Conservation (phyloP, 2,888 invertebrate genomes). For the Aethes cnicana region DNA sequence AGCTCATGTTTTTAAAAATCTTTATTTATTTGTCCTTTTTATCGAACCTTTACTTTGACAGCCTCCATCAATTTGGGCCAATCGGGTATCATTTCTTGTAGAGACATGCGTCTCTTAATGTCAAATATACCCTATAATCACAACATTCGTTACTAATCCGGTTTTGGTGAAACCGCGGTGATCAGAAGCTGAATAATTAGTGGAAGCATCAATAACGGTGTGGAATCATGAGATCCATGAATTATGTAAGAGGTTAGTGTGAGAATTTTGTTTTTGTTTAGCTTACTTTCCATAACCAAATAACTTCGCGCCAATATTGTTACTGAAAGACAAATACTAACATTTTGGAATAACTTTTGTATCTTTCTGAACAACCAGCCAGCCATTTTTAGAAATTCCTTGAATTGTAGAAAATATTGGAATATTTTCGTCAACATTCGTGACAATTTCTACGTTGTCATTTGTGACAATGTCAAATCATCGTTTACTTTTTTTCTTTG, state of each 20-base stretch:
- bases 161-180: constrained; percentile 12
- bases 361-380: constrained; percentile 54
- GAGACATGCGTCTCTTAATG: constrained; percentile 86
- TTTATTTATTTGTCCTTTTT: constrained; percentile 66
- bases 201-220: constrained; percentile 20
- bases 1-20: constrained; percentile 46
- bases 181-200: constrained; percentile 25
- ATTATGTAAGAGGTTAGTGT: constrained; percentile 18
- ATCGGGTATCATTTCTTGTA: constrained; percentile 88
- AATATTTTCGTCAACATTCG: constrained; percentile 30
- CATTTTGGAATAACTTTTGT: constrained; percentile 44
- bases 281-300: neutral
- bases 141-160: constrained; percentile 57
- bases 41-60: constrained; percentile 87
- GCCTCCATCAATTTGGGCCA: constrained; percentile 88
- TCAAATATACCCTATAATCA: constrained; percentile 86
- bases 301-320: neutral
- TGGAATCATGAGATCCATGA: constrained; percentile 17
- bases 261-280: constrained; percentile 1
- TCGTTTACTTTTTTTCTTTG: neutral
- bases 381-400: constrained; percentile 46
- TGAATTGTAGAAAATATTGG: constrained; percentile 9
- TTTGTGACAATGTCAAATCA: constrained; percentile 6
- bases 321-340: constrained; percentile 43
- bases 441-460: constrained; percentile 22